Evolutionary conservation across 1,140 invertebrate species (phyloP).

Genomic region (Adelges cooleyi): DNA sequence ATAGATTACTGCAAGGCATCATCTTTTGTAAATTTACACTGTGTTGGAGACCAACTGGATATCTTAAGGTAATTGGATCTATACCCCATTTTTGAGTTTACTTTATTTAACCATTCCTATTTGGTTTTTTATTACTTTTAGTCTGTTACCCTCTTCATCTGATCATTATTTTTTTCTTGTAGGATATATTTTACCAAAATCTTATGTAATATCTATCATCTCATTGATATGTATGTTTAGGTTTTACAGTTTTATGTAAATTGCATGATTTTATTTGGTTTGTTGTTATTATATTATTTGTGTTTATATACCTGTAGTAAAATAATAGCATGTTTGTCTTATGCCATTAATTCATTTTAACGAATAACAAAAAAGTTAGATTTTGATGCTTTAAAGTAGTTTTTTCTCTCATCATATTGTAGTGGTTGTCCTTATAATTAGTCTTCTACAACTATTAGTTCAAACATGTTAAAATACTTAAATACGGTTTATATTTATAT

Average conservation of each 20-base stretch:
- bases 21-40: conserved; percentile 2
- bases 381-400: too few species aligned
- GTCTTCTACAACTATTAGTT: too few species aligned
- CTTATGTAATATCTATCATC: background rate
- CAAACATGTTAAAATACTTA: too few species aligned
- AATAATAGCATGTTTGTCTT: too few species aligned
- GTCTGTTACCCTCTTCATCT: conserved; percentile 6
- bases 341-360: too few species aligned
- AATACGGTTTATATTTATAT: too few species aligned
- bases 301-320: too few species aligned
- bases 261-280: background rate
- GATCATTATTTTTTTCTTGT: conserved; percentile 8
- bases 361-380: too few species aligned
- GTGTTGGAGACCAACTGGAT: conserved; percentile 16
- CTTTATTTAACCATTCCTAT: background rate
- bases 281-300: background rate
- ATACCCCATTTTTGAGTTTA: background rate
- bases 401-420: too few species aligned
- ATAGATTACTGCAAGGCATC: conserved; percentile 12
- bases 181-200: background rate
- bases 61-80: conserved; percentile 18
- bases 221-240: background rate
- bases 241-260: background rate
- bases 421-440: too few species aligned
- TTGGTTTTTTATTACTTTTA: background rate